phyloP scores from a whole-genome alignment of 1,140 invertebrate species.

The Nephila pilipes region DNA sequence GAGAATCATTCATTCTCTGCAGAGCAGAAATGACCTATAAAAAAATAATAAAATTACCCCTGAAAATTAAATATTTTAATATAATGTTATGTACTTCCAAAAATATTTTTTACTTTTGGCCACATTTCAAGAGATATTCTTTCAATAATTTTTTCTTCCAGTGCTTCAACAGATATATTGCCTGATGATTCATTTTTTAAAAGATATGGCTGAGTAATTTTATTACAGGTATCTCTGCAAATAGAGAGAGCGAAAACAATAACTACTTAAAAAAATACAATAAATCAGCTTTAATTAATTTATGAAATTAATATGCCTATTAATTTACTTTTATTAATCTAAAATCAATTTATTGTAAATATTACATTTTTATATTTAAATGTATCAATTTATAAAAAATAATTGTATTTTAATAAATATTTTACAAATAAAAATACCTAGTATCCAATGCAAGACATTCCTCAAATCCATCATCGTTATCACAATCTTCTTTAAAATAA shows the following conservation, averaged over 20 bases:
- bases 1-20: background rate
- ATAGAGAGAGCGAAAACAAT: background rate
- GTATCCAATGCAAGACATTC: conserved; percentile 42
- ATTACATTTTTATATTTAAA: too few species aligned
- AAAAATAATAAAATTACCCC: background rate
- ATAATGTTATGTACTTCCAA: background rate
- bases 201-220: background rate
- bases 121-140: conserved; percentile 56
- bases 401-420: background rate
- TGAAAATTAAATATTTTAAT: background rate
- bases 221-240: background rate
- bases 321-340: too few species aligned
- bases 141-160: conserved; percentile 64
- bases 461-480: conserved; percentile 9
- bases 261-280: too few species aligned
- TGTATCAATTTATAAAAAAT: too few species aligned
- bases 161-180: background rate
- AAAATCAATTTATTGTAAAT: too few species aligned
- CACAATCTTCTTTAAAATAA: conserved; percentile 61
- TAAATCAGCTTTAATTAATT: too few species aligned
- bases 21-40: background rate
- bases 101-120: conserved; percentile 54
- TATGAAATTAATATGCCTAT: too few species aligned
- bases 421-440: conserved; percentile 34
- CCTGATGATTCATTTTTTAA: background rate